Evolutionary conservation across 2,888 invertebrate species (phyloP).

Genomic region (Ennomos fuscantarius): DNA sequence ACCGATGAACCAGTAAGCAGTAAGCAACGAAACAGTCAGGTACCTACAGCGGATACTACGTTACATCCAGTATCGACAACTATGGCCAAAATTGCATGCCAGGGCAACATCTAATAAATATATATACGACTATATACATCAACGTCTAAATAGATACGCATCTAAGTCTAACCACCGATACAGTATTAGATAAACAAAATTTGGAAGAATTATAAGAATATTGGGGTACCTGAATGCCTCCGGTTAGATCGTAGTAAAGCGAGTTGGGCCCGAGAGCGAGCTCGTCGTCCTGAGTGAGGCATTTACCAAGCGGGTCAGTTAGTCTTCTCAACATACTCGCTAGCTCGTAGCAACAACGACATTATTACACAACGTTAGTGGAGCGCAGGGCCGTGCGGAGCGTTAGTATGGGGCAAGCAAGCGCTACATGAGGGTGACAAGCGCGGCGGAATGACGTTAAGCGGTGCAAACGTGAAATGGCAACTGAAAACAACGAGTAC

Average conservation of each 20-base stretch:
- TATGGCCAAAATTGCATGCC: constrained; percentile 46
- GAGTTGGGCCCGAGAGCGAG: constrained; percentile 82
- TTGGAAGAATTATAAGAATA: constrained; percentile 47
- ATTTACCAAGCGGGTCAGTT: constrained; percentile 83
- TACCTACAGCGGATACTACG: constrained; percentile 32
- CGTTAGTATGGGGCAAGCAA: constrained; percentile 59
- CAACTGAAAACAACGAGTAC: constrained; percentile 67
- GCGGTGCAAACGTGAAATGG: constrained; percentile 72
- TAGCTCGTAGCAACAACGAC: constrained; percentile 76
- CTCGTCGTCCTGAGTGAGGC: constrained; percentile 83
- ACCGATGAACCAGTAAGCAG: constrained; percentile 30
- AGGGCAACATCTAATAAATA: constrained; percentile 36
- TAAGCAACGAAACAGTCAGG: constrained; percentile 43
- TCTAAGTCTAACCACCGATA: constrained; percentile 39
- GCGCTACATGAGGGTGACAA: constrained; percentile 67
- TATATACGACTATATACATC: constrained; percentile 31
- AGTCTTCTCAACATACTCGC: constrained; percentile 76
- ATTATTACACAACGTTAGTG: constrained; percentile 69
- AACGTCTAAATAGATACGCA: constrained; percentile 31
- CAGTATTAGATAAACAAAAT: constrained; percentile 42
- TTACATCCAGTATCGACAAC: constrained; percentile 11
- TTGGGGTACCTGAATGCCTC: constrained; percentile 83
- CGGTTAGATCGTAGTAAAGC: constrained; percentile 84
- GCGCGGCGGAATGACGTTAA: constrained; percentile 66
- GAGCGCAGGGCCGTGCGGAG: constrained; percentile 58